Evolutionary conservation across 2,888 invertebrate genomes (phyloP).

Genomic region (Ormyrus pomaceus): DNA sequence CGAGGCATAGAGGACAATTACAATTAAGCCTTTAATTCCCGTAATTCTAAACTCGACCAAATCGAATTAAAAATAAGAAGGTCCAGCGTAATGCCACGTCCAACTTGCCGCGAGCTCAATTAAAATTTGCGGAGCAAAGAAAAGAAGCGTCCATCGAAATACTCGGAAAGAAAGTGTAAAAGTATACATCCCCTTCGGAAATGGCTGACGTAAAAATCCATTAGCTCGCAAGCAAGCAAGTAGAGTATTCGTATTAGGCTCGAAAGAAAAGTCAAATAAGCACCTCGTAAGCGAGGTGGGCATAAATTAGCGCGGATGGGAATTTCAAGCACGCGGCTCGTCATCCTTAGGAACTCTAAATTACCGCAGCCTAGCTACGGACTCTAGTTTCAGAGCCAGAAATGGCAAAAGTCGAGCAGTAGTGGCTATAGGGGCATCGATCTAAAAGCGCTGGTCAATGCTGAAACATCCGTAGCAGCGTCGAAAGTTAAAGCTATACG

Average conservation of each 20-base stretch:
- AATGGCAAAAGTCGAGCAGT: constrained; percentile 14
- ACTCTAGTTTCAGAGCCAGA: not conserved
- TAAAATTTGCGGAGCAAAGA: too few relatives aligned
- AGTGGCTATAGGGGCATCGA: not conserved
- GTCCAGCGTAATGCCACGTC: not conserved
- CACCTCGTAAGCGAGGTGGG: too few relatives aligned
- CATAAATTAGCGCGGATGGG: constrained; percentile 9
- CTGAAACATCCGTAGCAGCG: constrained; percentile 4
- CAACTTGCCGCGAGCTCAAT: not conserved
- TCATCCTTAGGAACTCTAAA: constrained; percentile 11
- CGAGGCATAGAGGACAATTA: constrained; percentile 9
- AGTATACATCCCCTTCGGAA: too few relatives aligned
- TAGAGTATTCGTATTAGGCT: too few relatives aligned
- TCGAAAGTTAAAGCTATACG: constrained; percentile 1
- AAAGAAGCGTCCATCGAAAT: too few relatives aligned
- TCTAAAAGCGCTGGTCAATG: constrained; percentile 1
- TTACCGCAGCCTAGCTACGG: not conserved
- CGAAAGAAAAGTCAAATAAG: too few relatives aligned
- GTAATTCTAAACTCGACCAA: constrained; percentile 17
- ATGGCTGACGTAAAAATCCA: too few relatives aligned
- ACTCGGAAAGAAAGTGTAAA: too few relatives aligned
- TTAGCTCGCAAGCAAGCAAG: too few relatives aligned
- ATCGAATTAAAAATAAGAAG: constrained; percentile 1
- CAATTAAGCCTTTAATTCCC: constrained; percentile 18
- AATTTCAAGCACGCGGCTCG: constrained; percentile 19